These are phyloP conservation scores for Eulacestoma nigropectus DNA, from an alignment of 2,113 vertebrate genomes.

Conservation along the genomic window DNA sequence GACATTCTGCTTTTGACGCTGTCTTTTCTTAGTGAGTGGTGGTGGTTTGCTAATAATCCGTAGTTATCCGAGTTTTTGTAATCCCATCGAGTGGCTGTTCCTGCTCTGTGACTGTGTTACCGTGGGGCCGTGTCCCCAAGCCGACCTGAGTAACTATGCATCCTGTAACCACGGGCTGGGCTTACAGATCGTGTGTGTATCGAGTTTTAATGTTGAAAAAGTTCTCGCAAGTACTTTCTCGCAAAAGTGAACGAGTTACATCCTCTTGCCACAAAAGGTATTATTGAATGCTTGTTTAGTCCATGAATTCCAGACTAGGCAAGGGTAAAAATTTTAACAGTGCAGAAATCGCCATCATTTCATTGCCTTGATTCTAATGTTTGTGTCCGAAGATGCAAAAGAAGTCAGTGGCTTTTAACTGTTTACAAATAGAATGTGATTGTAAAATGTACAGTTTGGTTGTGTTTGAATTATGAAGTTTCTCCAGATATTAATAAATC, in stretches of 20 bases:
- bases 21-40: constrained; percentile 85
- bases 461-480: constrained; percentile 90
- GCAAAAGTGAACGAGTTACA: constrained; percentile 80
- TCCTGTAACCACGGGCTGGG: constrained; percentile 89
- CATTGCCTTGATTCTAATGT: constrained; percentile 99
- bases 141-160: constrained; percentile 96
- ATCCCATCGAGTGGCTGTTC: constrained; percentile 76
- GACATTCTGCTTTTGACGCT: constrained; percentile 89
- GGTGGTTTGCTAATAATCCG: constrained; percentile 78
- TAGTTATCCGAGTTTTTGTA: constrained; percentile 71
- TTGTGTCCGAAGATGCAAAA: constrained; percentile 95
- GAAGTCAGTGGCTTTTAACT: constrained; percentile 99
- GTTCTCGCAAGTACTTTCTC: constrained; percentile 72
- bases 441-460: constrained; percentile 96
- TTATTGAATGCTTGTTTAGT: constrained; percentile 78
- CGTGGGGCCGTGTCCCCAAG: constrained; percentile 83
- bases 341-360: constrained; percentile 97
- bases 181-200: constrained; percentile 83
- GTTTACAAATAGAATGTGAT: constrained; percentile 99
- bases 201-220: constrained; percentile 83
- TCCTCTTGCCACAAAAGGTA: constrained; percentile 88
- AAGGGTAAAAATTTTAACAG: constrained; percentile 84
- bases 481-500: constrained; percentile 88
- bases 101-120: constrained; percentile 81
- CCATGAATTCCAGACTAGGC: constrained; percentile 68